Base-by-base conservation (phyloP, 2,797 vertebrate species). In the Austrolebias charrua region DNA sequence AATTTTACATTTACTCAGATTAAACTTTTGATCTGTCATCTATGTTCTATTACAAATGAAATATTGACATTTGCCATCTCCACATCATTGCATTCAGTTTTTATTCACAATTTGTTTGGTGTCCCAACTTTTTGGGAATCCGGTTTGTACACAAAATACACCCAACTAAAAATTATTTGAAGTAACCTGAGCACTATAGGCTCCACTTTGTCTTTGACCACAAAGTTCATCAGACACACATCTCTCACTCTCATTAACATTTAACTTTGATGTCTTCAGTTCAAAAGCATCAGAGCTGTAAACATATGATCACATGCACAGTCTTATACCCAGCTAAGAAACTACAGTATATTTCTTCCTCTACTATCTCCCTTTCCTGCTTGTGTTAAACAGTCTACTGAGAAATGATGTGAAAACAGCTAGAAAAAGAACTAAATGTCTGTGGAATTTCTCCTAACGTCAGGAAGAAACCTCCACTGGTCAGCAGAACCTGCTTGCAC, bases 381-480 rank as follows among this genome's bases (percentile, higher is more conserved):
- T 56, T 55, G 70, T 55, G 64, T 70, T 79, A 60, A 81, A 59
- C 59, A 59, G 74, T 60, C 81, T 81, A n/a, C 57, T 60, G 85
- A 76, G 78, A 75, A 64, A 60, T 7, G 58, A 35, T 55, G 76
- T 67, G 63, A 74, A 73, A 81, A 76, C 69, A 83, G 59, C 42
- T 58, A n/a, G 60, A 65, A 67, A 35, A 67, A 63, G 75, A 78
- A 68, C 72, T 83, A 87, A 90, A 87, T 66, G 75, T 84, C 80
- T 80, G 71, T 80, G 79, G 83, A 82, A 87, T 86, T 85, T 87
- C 80, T 85, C 78, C 73, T 73, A 80, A 80, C 55, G 67, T 77
- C 76, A 82, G 78, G 73, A 78, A 67, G 66, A 81, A 80, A 70
- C 57, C 57, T 79, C 79, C 63, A 70, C 69, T 54, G 84, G 75